Conservation (phyloP, 2,113 vertebrate species). For the Spea bombifrons region DNA sequence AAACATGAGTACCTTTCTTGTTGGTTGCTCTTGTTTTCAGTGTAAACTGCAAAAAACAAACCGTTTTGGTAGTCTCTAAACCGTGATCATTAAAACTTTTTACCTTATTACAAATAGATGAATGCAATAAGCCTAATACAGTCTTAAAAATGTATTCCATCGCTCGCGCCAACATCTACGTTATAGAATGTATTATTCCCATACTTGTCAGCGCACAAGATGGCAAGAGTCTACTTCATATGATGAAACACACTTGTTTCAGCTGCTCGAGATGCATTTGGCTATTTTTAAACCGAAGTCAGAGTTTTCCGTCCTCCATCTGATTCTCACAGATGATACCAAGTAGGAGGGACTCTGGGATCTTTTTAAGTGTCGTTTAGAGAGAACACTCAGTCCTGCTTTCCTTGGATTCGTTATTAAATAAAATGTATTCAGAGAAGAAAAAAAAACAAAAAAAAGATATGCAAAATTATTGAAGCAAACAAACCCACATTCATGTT, state of each 20-base stretch:
- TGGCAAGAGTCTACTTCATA: slow-evolving; percentile 39
- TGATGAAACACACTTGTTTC: slow-evolving; percentile 22
- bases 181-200: slow-evolving; percentile 10
- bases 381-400: slow-evolving; percentile 39
- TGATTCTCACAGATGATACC: slow-evolving; percentile 47
- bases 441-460: slow-evolving; percentile 1
- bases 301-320: slow-evolving; percentile 42
- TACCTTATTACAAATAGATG: too few relatives aligned
- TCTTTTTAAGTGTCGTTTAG: slow-evolving; percentile 31
- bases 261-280: slow-evolving; percentile 36
- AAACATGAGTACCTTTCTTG: too few relatives aligned
- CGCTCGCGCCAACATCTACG: slow-evolving; percentile 1
- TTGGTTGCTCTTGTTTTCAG: too few relatives aligned
- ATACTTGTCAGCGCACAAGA: slow-evolving; percentile 38
- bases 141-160: too few relatives aligned
- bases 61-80: too few relatives aligned
- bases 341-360: slow-evolving; percentile 30
- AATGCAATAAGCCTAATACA: too few relatives aligned
- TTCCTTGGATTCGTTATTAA: slow-evolving; percentile 24
- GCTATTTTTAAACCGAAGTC: slow-evolving; percentile 48
- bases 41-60: too few relatives aligned
- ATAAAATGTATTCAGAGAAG: slow-evolving; percentile 13
- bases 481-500: neutral
- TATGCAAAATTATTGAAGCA: neutral
- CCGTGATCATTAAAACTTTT: too few relatives aligned